Conservation (phyloP, 2,888 invertebrate species). For the Drosophila nigritarsus region DNA sequence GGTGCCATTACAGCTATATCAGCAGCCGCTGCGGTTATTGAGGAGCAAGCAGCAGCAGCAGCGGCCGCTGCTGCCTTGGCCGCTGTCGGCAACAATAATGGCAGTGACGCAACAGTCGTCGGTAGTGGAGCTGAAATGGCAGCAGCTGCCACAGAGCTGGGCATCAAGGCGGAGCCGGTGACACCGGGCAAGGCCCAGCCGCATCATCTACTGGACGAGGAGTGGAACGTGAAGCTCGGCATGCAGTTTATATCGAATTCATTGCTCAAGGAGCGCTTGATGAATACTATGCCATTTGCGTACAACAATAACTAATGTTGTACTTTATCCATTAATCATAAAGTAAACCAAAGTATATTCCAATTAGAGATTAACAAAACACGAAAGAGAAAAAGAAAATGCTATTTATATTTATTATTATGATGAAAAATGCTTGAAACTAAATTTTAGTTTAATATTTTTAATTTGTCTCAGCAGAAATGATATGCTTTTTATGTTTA, state of each 20-base stretch:
- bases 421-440: conserved; percentile 12
- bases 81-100: conserved; percentile 53
- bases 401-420: conserved; percentile 49
- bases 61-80: conserved; percentile 49
- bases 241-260: conserved; percentile 85
- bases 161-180: conserved; percentile 73
- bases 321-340: conserved; percentile 2
- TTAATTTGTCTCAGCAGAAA: conserved; percentile 41
- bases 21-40: conserved; percentile 80
- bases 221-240: conserved; percentile 85
- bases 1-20: conserved; percentile 84
- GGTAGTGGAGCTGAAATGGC: conserved; percentile 23
- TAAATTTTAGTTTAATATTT: conserved; percentile 28
- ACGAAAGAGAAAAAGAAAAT: conserved; percentile 3
- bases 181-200: conserved; percentile 67
- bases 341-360: conserved; percentile 48
- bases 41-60: conserved; percentile 74
- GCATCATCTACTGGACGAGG: conserved; percentile 79
- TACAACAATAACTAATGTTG: conserved; percentile 83
- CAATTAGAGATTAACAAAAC: conserved; percentile 16
- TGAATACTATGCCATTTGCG: conserved; percentile 85
- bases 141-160: conserved; percentile 44
- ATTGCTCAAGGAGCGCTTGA: conserved; percentile 84
- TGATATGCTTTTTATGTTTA: conserved; percentile 21
- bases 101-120: conserved; percentile 11